Evolutionary conservation across 2,113 vertebrate genomes (phyloP).

Genomic region (Poicephalus gulielmi): DNA sequence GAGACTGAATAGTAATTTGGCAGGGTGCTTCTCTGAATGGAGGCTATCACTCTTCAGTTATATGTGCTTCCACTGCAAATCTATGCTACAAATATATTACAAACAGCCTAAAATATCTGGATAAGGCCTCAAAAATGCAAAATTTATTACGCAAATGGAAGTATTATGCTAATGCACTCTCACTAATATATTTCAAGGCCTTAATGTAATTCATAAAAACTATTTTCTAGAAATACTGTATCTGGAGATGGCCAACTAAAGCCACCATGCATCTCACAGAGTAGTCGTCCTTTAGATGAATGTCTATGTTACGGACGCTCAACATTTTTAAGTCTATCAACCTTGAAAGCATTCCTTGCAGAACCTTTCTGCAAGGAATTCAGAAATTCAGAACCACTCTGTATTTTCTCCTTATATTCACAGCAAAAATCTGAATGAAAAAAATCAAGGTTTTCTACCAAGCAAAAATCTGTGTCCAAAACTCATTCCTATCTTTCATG

Average conservation of each 20-base stretch:
- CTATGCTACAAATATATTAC: background rate
- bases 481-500: background rate
- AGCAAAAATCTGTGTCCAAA: background rate
- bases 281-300: background rate
- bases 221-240: background rate
- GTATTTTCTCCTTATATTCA: background rate
- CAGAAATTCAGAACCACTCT: background rate
- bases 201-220: background rate
- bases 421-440: background rate
- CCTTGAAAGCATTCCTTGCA: background rate
- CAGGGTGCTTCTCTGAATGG: background rate
- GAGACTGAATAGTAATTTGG: background rate
- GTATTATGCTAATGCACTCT: background rate
- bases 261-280: background rate
- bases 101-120: background rate
- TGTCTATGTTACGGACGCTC: background rate
- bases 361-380: background rate
- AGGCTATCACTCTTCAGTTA: background rate
- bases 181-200: background rate
- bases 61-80: fast-evolving
- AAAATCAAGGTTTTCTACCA: background rate
- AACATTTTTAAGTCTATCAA: background rate
- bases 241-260: background rate
- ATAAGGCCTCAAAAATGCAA: background rate
- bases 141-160: background rate